These are phyloP conservation scores for Pygoscelis antarcticus DNA, from an alignment of 2,113 vertebrate species.

Conservation along the genomic window DNA sequence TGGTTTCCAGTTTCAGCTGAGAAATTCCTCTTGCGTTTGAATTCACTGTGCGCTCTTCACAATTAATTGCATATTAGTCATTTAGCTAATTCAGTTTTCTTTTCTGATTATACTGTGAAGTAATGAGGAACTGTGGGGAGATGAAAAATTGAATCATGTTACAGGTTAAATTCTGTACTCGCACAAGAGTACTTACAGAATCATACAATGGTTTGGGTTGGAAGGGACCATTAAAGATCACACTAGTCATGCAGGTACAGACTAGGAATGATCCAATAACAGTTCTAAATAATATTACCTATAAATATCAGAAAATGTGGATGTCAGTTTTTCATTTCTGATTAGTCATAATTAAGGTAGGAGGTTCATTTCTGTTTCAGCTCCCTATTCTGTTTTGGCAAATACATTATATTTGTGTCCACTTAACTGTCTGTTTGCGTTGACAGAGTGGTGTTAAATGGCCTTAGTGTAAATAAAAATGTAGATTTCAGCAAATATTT, in stretches of 20 bases:
- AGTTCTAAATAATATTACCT: not conserved
- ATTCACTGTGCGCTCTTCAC: not conserved
- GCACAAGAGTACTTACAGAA: not conserved
- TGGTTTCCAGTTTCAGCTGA: not conserved
- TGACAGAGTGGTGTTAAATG: not conserved
- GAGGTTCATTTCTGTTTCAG: not conserved
- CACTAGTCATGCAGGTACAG: not conserved
- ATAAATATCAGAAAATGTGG: not conserved
- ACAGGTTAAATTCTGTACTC: not conserved
- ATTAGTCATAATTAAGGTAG: not conserved
- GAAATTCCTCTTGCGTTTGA: conserved; percentile 17
- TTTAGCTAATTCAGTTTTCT: not conserved
- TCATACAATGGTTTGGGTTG: not conserved
- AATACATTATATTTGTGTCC: not conserved
- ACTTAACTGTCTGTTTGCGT: not conserved
- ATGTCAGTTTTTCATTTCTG: not conserved
- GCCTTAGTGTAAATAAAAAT: not conserved
- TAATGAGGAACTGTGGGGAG: not conserved
- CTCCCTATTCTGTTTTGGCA: not conserved
- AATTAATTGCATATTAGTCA: not conserved
- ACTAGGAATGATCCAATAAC: not conserved
- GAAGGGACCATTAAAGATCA: not conserved
- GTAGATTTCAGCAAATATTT: not conserved
- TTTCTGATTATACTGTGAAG: not conserved
- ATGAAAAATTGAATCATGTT: not conserved